A percentile compares a stretch with the other conserved stretches of the same genome.
phyloP scores from a whole-genome alignment of 2,797 vertebrate species.

The Heliangelus exortis region DNA sequence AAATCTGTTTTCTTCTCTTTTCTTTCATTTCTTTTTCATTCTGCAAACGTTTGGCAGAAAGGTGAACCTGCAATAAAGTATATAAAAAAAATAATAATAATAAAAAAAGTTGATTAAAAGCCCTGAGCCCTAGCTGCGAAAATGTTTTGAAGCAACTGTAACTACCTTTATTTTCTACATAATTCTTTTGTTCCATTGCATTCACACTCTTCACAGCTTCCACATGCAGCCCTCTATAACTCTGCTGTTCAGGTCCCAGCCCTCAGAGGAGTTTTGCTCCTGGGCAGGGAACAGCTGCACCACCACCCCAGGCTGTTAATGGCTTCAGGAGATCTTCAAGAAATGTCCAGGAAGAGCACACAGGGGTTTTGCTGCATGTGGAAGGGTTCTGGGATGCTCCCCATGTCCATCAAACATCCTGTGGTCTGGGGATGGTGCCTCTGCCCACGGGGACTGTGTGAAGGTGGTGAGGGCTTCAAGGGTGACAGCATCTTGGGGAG shows the following conservation, averaged over 20 bases:
- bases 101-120: slow-evolving; percentile 26
- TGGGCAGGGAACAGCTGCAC: fast-evolving
- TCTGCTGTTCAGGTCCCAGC: background rate
- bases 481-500: background rate
- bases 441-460: background rate
- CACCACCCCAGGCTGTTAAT: background rate
- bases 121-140: background rate
- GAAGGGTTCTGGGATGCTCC: fast-evolving
- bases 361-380: fast-evolving
- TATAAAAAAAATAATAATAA: background rate
- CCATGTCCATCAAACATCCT: background rate
- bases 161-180: slow-evolving; percentile 40
- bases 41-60: slow-evolving; percentile 45
- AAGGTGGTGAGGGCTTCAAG: background rate
- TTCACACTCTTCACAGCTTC: background rate
- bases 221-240: fast-evolving
- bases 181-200: background rate
- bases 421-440: fast-evolving
- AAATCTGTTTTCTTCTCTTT: background rate
- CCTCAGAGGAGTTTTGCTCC: fast-evolving
- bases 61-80: background rate
- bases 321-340: background rate
- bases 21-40: slow-evolving; percentile 7
- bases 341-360: fast-evolving
- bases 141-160: slow-evolving; percentile 46